Conservation (phyloP, 2,797 vertebrate genomes). For the Cossypha niveicapilla region DNA sequence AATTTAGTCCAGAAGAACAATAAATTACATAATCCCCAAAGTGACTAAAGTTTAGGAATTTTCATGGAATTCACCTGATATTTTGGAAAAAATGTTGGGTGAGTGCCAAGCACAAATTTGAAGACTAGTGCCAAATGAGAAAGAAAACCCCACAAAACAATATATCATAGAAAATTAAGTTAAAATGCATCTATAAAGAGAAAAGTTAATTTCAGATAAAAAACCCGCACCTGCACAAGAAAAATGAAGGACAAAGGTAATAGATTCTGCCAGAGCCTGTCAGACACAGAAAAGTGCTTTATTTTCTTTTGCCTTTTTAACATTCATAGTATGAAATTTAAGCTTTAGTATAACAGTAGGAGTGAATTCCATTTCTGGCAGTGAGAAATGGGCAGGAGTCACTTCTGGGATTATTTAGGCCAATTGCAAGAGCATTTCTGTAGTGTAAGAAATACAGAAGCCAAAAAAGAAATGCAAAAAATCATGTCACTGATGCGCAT, state of each 20-base stretch:
- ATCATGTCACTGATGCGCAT: neutral
- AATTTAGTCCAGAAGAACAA: neutral
- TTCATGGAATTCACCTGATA: neutral
- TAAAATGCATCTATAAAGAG: neutral
- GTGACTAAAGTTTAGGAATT: neutral
- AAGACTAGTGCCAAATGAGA: neutral
- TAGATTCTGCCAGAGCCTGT: neutral
- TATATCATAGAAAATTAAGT: neutral
- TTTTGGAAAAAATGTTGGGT: neutral
- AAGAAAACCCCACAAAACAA: neutral
- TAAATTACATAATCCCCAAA: neutral
- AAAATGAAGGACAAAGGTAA: neutral
- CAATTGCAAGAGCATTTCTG: neutral
- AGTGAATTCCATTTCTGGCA: neutral
- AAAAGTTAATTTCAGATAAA: neutral
- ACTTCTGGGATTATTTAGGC: neutral
- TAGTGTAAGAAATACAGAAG: neutral
- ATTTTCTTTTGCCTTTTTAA: neutral
- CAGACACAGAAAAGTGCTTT: neutral
- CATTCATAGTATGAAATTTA: neutral
- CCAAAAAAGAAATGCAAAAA: neutral
- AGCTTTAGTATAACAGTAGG: neutral
- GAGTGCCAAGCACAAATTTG: neutral
- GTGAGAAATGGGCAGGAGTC: neutral
- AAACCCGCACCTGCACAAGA: neutral